phyloP scores from a whole-genome alignment of 2,797 vertebrate species.

The Mallotus villosus region DNA sequence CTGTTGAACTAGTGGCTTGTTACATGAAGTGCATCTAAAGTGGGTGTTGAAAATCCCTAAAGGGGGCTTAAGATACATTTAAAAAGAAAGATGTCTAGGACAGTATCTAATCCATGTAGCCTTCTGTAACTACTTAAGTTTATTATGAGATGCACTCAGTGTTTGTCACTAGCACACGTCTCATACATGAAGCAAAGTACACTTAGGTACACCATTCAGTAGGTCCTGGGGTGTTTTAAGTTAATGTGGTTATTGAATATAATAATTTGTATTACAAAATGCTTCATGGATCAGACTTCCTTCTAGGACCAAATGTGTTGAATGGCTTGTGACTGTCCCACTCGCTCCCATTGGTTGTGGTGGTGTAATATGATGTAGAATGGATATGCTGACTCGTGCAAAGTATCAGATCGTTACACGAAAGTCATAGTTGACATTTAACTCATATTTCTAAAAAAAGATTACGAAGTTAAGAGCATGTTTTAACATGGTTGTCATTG shows the following conservation, averaged over 20 bases:
- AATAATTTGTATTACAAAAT: background rate
- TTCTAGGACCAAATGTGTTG: constrained; percentile 10
- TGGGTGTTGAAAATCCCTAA: background rate
- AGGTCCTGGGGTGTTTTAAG: background rate
- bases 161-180: constrained; percentile 40
- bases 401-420: constrained; percentile 12
- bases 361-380: constrained; percentile 4
- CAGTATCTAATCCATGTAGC: too few relatives aligned
- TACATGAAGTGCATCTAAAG: constrained; percentile 48
- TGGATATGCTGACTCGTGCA: constrained; percentile 44
- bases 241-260: background rate
- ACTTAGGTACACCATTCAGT: constrained; percentile 8
- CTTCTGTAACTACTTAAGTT: constrained; percentile 38
- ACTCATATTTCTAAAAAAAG: constrained; percentile 12
- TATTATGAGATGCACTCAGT: constrained; percentile 46
- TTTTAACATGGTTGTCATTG: constrained; percentile 25
- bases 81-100: too few relatives aligned
- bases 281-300: constrained; percentile 38
- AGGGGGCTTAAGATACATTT: too few relatives aligned
- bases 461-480: constrained; percentile 21
- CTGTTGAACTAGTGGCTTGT: constrained; percentile 47
- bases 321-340: constrained; percentile 30
- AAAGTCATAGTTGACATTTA: background rate
- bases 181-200: constrained; percentile 38
- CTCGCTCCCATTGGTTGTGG: constrained; percentile 25